Base-by-base conservation (phyloP, 2,888 invertebrate genomes). In the Netelia melanura region DNA sequence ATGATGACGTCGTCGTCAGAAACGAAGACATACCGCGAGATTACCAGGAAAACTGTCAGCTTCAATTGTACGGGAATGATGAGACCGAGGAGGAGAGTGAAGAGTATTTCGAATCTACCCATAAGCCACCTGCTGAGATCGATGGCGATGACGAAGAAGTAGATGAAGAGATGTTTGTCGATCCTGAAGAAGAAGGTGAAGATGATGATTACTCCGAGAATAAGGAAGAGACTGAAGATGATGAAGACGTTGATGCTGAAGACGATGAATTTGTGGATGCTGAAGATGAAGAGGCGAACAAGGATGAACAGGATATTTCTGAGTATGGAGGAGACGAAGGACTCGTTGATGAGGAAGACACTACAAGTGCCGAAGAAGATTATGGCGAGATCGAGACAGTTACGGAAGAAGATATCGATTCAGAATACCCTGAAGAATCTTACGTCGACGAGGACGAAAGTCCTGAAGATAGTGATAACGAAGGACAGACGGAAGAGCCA, bases 11-110 rank as follows among this genome's bases (percentile, higher is more conserved):
- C 1, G 25, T 48, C 25, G n/a, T 61, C 21, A 43, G 67, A 11
- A 64, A 72, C 25, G 67, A 83, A 54, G 83, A 83, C 8, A 67
- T 58, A 17, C 70, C 78, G n/a, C 80, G 56, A 17, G 84, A 83
- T 8, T 86, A 83, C 62, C 81, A 83, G 38, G 83, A 85, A 25
- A 86, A 86, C 25, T 83, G 83, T 58, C 65, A 76, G 14, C 81
- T 83, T 68, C 86, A 64, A 14, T 58, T 83, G 44, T 74, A 79
- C n/a, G 71, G 14, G 17, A 64, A 17, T 8, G 70, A 70, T 6
- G 54, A 58, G 56, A 70, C 43, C 21, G 43, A 43, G 58, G 25
- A 0, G 21, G 62, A 25, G 38, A 67, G 52, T 2, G 54, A 21
- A 6, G 71, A 75, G 6, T 30, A 23, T 21, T 9, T 61, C 0